Conservation (phyloP, 2,888 invertebrate genomes). For the Oasisia sp. region DNA sequence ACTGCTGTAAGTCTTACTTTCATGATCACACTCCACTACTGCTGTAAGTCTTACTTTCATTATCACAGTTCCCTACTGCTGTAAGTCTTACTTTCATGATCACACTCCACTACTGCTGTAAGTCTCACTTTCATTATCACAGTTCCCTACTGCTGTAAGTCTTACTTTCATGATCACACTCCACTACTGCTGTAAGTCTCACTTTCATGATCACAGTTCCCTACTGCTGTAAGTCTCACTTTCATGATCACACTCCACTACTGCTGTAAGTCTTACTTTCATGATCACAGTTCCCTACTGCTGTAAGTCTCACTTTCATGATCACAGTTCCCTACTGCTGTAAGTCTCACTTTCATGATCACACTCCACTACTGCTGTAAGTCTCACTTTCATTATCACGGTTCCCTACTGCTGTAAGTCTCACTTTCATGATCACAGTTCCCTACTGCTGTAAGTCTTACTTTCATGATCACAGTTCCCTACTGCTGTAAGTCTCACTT, state of each 20-base stretch:
- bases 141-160: conserved; percentile 68
- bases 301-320: not conserved
- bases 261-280: conserved; percentile 47
- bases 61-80: not conserved
- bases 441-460: conserved; percentile 67
- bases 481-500: conserved; percentile 49
- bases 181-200: not conserved
- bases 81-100: not conserved
- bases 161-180: not conserved
- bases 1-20: conserved; percentile 49
- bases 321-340: conserved; percentile 67
- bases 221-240: conserved; percentile 52
- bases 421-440: conserved; percentile 39
- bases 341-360: conserved; percentile 41
- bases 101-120: no score
- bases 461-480: conserved; percentile 66
- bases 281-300: not conserved
- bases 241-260: conserved; percentile 66
- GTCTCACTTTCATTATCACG: conserved; percentile 30
- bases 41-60: conserved; percentile 45
- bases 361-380: conserved; percentile 67
- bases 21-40: conserved; percentile 67
- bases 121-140: conserved; percentile 40
- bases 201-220: conserved; percentile 68
- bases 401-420: not conserved